Percentiles rank a stretch among this genome's conserved stretches.
Evolutionary conservation across 1,140 invertebrate genomes (phyloP).

Genomic region (Danaus plexippus): DNA sequence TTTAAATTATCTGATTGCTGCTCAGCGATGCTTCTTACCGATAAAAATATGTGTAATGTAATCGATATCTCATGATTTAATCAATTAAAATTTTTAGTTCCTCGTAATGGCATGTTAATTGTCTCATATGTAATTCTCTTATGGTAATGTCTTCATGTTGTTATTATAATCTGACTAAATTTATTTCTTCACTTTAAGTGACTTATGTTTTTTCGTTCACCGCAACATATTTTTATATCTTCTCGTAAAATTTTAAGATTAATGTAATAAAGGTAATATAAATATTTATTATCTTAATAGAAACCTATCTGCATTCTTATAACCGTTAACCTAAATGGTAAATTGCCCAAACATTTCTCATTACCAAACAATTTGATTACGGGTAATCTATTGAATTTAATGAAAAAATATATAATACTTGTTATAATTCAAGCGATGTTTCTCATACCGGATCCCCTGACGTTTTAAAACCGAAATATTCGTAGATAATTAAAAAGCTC

Average conservation of each 20-base stretch:
- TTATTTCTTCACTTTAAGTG: constrained; percentile 1
- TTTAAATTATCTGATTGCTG: too few relatives aligned
- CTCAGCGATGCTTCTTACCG: constrained; percentile 8
- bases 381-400: constrained; percentile 2
- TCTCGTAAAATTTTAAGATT: too few relatives aligned
- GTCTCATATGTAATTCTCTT: constrained; percentile 14
- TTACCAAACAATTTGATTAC: too few relatives aligned
- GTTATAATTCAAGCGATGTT: neutral
- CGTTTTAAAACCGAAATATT: constrained; percentile 34
- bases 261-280: too few relatives aligned
- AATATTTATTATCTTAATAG: too few relatives aligned
- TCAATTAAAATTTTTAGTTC: constrained; percentile 34
- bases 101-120: constrained; percentile 25
- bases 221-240: neutral
- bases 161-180: constrained; percentile 4
- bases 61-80: constrained; percentile 37
- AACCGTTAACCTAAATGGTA: too few relatives aligned
- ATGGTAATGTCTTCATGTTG: neutral
- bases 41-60: constrained; percentile 24
- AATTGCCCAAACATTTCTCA: too few relatives aligned
- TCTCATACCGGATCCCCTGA: constrained; percentile 3
- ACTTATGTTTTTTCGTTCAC: constrained; percentile 2
- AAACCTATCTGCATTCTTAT: too few relatives aligned
- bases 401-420: constrained; percentile 3
- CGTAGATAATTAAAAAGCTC: constrained; percentile 45